These are phyloP conservation scores for Glossosoma conforme DNA, from an alignment of 1,140 invertebrate genomes.

Conservation along the genomic window DNA sequence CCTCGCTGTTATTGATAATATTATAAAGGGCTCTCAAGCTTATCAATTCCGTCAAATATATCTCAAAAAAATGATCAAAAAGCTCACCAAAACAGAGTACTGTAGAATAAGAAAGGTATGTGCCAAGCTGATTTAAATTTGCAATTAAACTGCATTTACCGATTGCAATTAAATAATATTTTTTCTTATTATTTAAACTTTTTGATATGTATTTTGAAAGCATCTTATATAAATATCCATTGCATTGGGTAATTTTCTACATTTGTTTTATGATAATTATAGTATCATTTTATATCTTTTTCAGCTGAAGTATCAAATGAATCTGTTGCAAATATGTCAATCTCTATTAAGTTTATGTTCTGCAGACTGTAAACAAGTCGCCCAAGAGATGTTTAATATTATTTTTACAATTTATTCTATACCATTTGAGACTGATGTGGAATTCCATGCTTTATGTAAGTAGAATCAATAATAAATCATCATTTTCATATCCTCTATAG, in stretches of 20 bases:
- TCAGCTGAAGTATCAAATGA: conserved; percentile 42
- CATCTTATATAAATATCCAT: not conserved
- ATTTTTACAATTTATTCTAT: conserved; percentile 44
- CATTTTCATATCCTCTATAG: too few relatives aligned
- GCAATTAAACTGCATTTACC: too few relatives aligned
- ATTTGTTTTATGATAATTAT: not conserved
- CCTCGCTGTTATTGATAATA: conserved; percentile 40
- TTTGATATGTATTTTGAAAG: not conserved
- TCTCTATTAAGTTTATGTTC: conserved; percentile 49
- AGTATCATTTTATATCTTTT: conserved; percentile 7
- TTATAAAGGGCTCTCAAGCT: conserved; percentile 40
- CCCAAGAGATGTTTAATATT: conserved; percentile 41
- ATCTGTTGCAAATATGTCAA: conserved; percentile 48
- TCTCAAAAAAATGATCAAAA: conserved; percentile 46
- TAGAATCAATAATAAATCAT: too few relatives aligned
- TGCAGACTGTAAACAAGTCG: conserved; percentile 37
- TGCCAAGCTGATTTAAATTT: too few relatives aligned
- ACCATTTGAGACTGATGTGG: conserved; percentile 39
- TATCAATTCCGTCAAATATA: conserved; percentile 49
- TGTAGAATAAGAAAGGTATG: conserved; percentile 41
- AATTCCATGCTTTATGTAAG: conserved; percentile 44
- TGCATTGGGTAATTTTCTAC: not conserved
- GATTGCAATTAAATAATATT: too few relatives aligned
- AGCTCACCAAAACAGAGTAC: conserved; percentile 39
- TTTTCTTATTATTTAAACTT: not conserved